phyloP scores from a whole-genome alignment of 2,797 vertebrate genomes.

The Gymnothorax javanicus region DNA sequence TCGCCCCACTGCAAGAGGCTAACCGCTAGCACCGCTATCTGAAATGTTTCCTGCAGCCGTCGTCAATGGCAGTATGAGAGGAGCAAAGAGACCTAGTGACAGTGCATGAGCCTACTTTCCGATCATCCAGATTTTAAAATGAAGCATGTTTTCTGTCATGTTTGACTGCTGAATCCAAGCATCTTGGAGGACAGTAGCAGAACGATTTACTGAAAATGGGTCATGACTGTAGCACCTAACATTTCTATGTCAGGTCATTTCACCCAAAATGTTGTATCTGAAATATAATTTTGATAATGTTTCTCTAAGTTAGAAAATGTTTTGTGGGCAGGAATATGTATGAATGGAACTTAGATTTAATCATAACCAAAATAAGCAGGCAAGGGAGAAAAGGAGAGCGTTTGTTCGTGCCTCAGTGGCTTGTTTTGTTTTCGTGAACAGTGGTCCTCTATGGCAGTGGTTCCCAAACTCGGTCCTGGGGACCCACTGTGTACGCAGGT shows the following conservation, averaged over 20 bases:
- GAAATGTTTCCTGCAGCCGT: not conserved
- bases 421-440: slow-evolving; percentile 38
- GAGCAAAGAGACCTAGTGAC: not conserved
- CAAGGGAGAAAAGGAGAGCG: slow-evolving; percentile 47
- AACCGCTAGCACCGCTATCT: not conserved
- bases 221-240: not conserved
- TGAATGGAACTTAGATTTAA: slow-evolving; percentile 66
- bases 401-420: slow-evolving; percentile 51
- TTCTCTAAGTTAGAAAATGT: not conserved
- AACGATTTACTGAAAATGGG: not conserved
- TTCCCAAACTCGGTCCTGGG: too few species aligned
- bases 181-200: not conserved
- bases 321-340: slow-evolving; percentile 1
- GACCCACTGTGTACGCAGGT: too few species aligned
- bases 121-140: not conserved
- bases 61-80: not conserved
- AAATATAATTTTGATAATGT: not conserved
- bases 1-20: not conserved
- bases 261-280: not conserved
- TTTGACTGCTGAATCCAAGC: not conserved
- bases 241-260: not conserved
- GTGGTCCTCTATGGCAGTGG: too few species aligned
- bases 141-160: not conserved
- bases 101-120: not conserved
- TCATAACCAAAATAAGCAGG: slow-evolving; percentile 61